phyloP scores from a whole-genome alignment of 2,888 invertebrate species.

The Cinara cedri region DNA sequence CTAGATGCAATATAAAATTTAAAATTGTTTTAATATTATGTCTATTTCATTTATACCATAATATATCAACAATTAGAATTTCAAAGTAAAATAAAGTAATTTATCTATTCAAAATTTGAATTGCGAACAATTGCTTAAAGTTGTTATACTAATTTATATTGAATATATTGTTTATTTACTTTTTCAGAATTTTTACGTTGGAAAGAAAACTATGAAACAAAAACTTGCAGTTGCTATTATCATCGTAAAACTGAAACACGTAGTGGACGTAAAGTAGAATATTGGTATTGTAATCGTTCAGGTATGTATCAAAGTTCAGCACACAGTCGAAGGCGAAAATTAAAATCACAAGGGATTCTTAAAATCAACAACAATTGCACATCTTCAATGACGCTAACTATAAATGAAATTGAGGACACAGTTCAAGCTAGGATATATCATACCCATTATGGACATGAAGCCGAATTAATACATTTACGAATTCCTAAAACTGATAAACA shows the following conservation, averaged over 20 bases:
- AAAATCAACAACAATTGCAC: conserved; percentile 49
- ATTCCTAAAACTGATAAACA: conserved; percentile 41
- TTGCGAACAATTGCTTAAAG: too few species aligned
- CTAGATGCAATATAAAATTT: too few species aligned
- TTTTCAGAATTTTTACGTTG: conserved; percentile 39
- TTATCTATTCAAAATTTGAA: too few species aligned
- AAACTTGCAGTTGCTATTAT: conserved; percentile 40
- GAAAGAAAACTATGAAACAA: conserved; percentile 39
- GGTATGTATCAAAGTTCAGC: conserved; percentile 23
- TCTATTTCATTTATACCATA: too few species aligned
- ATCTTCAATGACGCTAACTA: conserved; percentile 34
- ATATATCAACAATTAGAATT: too few species aligned
- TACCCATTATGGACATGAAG: conserved; percentile 42
- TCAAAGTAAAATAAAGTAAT: too few species aligned
- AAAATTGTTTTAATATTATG: too few species aligned
- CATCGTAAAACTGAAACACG: conserved; percentile 40
- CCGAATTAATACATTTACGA: conserved; percentile 40
- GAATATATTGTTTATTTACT: neutral
- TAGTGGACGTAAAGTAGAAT: conserved; percentile 32
- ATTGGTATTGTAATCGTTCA: conserved; percentile 50
- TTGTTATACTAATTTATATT: too few species aligned
- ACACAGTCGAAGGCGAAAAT: conserved; percentile 2
- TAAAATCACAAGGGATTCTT: conserved; percentile 44
- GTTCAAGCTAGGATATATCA: conserved; percentile 34
- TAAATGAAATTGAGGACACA: conserved; percentile 9